Base-by-base conservation (phyloP, 2,797 vertebrate genomes). In the Knipowitschia caucasica region DNA sequence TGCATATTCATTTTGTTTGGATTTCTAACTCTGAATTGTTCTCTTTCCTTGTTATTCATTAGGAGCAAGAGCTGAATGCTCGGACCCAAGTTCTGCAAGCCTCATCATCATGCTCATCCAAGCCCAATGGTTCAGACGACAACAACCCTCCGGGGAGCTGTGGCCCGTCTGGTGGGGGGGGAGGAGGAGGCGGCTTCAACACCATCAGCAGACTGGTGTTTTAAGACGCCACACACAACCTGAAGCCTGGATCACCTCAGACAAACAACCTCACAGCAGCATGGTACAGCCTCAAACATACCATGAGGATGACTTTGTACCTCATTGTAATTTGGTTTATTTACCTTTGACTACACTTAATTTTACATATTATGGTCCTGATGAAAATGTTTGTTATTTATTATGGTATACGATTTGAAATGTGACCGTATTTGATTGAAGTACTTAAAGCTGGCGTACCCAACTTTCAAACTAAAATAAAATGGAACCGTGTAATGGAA, bases 31-130 rank as follows among this genome's bases (percentile, higher is more conserved):
- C 11, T 67, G 38, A 3, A 12, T 40, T 42, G 7, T 11, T 21
- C 10, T 24, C 5, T 23, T 24, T 9, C 2, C 61, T 7, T 57
- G 3, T 26, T 45, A n/a, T 44, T 53, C 60, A 66, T 29, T 66
- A 98, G 96, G 97, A 99, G 76, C 96, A 99, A 87, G 97, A 99
- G 72, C 90, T 98, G 50, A 98, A 89, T 18, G 96, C 97, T 75
- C 92, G 97, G 63, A 92, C 95, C 56, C 94, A 94, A 61, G 95
- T 95, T 36, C 91, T 98, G 4, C 95, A 98, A 89, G 92, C 96
- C 1, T 90, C 95, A 21, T 94, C 96, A 44, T 94, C 95, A 0
- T 98, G 95, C 79, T 99, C 95, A 6, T 99, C 96, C 81, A 90
- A 94, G 59, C 96, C 95, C 77, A 93, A 98, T 62, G 95, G 96